These are phyloP conservation scores for Phyllostomus discolor DNA, from an alignment of 2,113 vertebrate genomes.

Conservation along the genomic window DNA sequence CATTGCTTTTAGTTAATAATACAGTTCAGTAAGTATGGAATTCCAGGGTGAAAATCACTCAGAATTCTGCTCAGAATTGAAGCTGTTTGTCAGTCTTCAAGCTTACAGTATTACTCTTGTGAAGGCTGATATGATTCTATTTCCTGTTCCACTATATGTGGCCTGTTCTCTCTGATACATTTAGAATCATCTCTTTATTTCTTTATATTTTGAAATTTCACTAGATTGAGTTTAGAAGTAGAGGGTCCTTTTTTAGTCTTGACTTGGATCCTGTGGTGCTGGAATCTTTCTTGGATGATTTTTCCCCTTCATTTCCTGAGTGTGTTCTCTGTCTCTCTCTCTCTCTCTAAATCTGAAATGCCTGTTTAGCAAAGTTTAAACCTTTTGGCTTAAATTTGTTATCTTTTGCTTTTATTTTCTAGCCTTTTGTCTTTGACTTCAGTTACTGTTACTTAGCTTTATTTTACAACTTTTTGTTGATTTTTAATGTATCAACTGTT, in stretches of 20 bases:
- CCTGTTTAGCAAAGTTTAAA: not conserved
- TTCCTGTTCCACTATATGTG: not conserved
- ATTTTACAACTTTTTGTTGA: not conserved
- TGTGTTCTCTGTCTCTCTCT: not conserved
- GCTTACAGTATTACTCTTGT: not conserved
- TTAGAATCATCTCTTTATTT: not conserved
- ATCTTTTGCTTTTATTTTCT: not conserved
- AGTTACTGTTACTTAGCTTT: not conserved
- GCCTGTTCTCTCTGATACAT: not conserved
- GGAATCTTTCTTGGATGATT: not conserved
- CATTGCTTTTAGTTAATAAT: not conserved
- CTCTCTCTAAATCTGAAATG: not conserved
- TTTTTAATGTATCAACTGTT: not conserved
- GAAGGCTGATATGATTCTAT: not conserved
- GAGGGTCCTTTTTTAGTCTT: not conserved
- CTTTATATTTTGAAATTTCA: not conserved
- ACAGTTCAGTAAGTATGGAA: conserved; percentile 11
- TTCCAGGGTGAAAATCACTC: not conserved
- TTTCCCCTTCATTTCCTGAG: not conserved
- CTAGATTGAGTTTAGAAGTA: not conserved
- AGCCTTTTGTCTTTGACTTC: not conserved
- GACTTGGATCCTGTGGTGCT: not conserved
- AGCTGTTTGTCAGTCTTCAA: not conserved
- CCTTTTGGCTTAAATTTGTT: not conserved
- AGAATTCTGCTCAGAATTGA: conserved; percentile 22